phyloP scores from a whole-genome alignment of 2,797 vertebrate species.

The Gambusia yucatana region DNA sequence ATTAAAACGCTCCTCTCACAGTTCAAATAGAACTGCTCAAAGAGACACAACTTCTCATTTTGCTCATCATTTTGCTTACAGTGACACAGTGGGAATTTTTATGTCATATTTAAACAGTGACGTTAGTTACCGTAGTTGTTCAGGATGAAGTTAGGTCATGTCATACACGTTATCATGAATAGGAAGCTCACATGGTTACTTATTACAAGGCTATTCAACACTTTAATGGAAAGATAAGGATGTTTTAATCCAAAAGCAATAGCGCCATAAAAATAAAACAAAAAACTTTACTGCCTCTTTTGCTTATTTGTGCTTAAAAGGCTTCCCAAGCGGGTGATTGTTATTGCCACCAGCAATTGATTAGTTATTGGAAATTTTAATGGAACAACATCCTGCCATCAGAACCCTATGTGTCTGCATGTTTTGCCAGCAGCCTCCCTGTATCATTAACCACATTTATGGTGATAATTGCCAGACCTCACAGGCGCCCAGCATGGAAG shows the following conservation, averaged over 20 bases:
- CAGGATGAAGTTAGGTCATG: not conserved
- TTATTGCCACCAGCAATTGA: not conserved
- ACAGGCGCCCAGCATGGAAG: conserved; percentile 30
- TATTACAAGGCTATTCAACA: conserved; percentile 36
- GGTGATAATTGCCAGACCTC: conserved; percentile 57
- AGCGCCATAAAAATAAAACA: not conserved
- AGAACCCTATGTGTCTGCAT: not conserved
- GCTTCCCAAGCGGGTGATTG: not conserved
- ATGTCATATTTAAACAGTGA: not conserved
- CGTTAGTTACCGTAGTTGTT: not conserved
- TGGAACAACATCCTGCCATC: not conserved
- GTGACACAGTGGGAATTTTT: not conserved
- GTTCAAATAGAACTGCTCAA: not conserved
- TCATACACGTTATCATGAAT: conserved; percentile 32
- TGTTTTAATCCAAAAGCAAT: conserved; percentile 7
- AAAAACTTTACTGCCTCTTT: not conserved
- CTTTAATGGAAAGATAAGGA: not conserved
- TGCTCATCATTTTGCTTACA: not conserved
- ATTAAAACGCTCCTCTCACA: not conserved
- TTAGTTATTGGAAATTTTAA: not conserved
- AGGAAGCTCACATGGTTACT: conserved; percentile 38
- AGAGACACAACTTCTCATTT: not conserved
- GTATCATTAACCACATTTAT: conserved; percentile 52
- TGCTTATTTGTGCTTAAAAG: not conserved
- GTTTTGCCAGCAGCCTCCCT: conserved; percentile 17